These are phyloP conservation scores for Sarcophaga rosellei DNA, from an alignment of 2,888 invertebrate genomes.

Conservation along the genomic window DNA sequence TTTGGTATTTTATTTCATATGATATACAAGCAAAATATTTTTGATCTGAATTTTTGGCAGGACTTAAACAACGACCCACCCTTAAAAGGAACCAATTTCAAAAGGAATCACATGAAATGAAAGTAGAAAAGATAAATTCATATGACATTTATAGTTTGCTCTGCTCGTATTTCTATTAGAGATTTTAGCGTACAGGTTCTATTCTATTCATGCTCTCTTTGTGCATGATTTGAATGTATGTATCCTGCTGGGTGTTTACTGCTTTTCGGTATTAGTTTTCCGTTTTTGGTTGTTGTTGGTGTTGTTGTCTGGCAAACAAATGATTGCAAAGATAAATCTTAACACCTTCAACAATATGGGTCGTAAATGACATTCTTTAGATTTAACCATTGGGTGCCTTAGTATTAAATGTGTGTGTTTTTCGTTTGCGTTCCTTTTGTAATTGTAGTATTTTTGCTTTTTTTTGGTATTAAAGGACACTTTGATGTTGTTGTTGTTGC, in stretches of 20 bases:
- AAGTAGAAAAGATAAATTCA: constrained; percentile 29
- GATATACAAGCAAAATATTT: constrained; percentile 16
- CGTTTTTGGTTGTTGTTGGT: not conserved
- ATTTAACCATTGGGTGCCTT: constrained; percentile 64
- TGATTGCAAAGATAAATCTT: constrained; percentile 80
- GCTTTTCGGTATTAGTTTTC: constrained; percentile 52
- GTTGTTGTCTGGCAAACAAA: constrained; percentile 66
- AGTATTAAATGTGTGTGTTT: constrained; percentile 25
- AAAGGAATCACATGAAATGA: not conserved
- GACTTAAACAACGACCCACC: constrained; percentile 30
- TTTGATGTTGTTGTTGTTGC: constrained; percentile 31
- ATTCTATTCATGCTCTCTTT: not conserved
- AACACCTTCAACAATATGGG: constrained; percentile 79
- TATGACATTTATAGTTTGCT: constrained; percentile 53
- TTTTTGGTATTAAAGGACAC: constrained; percentile 45
- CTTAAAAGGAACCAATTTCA: constrained; percentile 30
- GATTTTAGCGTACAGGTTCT: constrained; percentile 12
- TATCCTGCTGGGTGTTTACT: constrained; percentile 67
- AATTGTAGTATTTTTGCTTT: constrained; percentile 6
- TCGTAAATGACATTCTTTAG: constrained; percentile 76
- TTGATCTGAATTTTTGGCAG: constrained; percentile 35
- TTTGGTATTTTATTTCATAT: not conserved
- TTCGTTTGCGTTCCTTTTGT: not conserved
- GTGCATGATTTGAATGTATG: not conserved
- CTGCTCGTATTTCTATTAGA: constrained; percentile 16